Evolutionary conservation across 1,140 invertebrate genomes (phyloP).

Genomic region (Dreissena rostriformis): DNA sequence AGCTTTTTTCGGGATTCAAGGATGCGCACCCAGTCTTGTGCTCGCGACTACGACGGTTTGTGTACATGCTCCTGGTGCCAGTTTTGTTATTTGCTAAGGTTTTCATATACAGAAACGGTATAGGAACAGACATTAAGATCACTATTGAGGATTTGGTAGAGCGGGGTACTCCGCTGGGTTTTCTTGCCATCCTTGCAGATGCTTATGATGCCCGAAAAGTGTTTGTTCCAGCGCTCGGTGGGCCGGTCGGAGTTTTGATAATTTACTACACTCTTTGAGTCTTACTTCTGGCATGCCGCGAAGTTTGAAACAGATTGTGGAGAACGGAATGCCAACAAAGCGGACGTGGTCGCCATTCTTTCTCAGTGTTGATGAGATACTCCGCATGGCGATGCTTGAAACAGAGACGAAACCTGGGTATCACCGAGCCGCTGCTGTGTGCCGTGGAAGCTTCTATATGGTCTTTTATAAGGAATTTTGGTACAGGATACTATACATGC

Average conservation of each 20-base stretch:
- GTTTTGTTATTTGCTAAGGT: constrained; percentile 16
- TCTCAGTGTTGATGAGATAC: constrained; percentile 25
- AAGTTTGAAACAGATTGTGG: constrained; percentile 33
- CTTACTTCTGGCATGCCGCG: constrained; percentile 21
- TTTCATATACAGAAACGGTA: constrained; percentile 9
- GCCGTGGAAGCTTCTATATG: constrained; percentile 28
- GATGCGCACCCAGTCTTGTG: not conserved
- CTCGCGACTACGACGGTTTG: constrained; percentile 23
- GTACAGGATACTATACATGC: constrained; percentile 4
- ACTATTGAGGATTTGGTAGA: constrained; percentile 14
- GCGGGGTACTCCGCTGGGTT: constrained; percentile 22
- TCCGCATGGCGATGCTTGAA: not conserved
- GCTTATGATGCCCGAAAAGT: constrained; percentile 4
- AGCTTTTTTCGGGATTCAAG: not conserved
- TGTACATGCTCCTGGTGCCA: constrained; percentile 16
- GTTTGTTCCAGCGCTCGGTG: constrained; percentile 37
- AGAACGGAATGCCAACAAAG: constrained; percentile 20
- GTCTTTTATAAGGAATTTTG: constrained; percentile 18
- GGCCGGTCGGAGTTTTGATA: constrained; percentile 13
- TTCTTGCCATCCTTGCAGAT: constrained; percentile 23
- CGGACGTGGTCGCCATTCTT: not conserved
- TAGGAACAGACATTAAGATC: not conserved
- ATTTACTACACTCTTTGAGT: constrained; percentile 21
- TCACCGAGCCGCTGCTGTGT: not conserved
- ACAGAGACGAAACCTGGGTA: constrained; percentile 12